phyloP scores from a whole-genome alignment of 2,797 vertebrate genomes.

The Amblyraja radiata region DNA sequence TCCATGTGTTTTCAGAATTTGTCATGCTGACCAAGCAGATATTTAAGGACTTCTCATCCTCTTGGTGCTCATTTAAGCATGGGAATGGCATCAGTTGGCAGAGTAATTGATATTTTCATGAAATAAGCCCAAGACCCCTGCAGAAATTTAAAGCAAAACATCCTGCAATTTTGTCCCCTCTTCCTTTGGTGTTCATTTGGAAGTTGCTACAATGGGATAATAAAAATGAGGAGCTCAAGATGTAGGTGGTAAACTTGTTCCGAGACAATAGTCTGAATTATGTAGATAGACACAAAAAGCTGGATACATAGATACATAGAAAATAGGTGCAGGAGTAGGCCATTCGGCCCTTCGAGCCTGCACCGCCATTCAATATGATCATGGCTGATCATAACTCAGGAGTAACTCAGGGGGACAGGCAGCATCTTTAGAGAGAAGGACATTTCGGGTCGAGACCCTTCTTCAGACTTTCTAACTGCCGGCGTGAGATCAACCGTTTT shows the following conservation, averaged over 20 bases:
- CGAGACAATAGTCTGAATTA: not conserved
- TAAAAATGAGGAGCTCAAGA: not conserved
- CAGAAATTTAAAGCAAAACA: not conserved
- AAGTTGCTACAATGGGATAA: not conserved
- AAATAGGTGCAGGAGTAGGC: too few species aligned
- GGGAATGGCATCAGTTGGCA: not conserved
- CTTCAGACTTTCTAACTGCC: too few species aligned
- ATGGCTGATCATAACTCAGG: too few species aligned
- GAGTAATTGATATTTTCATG: not conserved
- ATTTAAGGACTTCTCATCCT: not conserved
- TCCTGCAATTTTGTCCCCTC: not conserved
- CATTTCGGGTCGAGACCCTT: too few species aligned
- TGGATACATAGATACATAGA: too few species aligned
- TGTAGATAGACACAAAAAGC: too few species aligned
- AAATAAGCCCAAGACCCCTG: not conserved
- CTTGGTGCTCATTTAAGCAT: not conserved
- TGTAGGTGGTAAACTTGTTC: not conserved
- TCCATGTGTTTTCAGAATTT: too few species aligned
- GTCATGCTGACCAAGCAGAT: not conserved
- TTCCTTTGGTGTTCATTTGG: not conserved
- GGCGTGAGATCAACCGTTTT: too few species aligned
- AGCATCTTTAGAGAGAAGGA: too few species aligned
- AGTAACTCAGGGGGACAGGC: too few species aligned
- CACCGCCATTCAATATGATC: too few species aligned
- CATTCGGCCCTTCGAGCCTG: too few species aligned